These are phyloP conservation scores for Oncorhynchus gorbuscha DNA, from an alignment of 2,113 vertebrate genomes.

Conservation along the genomic window DNA sequence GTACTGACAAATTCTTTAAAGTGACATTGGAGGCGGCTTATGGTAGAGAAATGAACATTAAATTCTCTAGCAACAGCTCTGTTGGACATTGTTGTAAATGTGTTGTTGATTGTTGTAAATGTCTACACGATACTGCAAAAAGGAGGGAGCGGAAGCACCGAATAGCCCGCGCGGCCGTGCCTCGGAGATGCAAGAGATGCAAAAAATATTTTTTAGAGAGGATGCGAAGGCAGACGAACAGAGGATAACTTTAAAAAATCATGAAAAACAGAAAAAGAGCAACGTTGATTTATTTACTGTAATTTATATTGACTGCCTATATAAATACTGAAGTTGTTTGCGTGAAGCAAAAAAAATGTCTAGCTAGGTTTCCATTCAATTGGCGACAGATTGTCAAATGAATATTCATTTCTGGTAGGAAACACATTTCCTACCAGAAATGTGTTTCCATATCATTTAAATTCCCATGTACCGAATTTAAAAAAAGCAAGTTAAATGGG, in stretches of 20 bases:
- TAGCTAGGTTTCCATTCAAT: too few species aligned
- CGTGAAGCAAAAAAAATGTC: slow-evolving; percentile 1
- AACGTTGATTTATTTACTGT: neutral
- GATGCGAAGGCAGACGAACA: slow-evolving; percentile 4
- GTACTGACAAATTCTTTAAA: too few species aligned
- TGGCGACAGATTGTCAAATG: too few species aligned
- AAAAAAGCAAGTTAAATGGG: too few species aligned
- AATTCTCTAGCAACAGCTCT: too few species aligned
- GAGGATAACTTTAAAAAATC: neutral
- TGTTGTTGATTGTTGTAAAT: slow-evolving; percentile 27
- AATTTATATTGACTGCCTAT: neutral
- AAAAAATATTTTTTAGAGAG: neutral
- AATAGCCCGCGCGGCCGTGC: slow-evolving; percentile 43
- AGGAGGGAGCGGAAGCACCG: slow-evolving; percentile 51
- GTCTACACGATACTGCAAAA: slow-evolving; percentile 69
- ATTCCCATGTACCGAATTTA: too few species aligned
- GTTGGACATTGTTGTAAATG: too few species aligned
- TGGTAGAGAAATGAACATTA: too few species aligned
- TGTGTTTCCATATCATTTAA: too few species aligned
- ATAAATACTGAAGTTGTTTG: slow-evolving; percentile 14
- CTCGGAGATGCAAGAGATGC: slow-evolving; percentile 22
- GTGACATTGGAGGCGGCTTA: too few species aligned
- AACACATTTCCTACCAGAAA: too few species aligned
- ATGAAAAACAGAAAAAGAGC: slow-evolving; percentile 3
- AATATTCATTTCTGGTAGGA: too few species aligned